Evolutionary conservation across 2,113 vertebrate species (phyloP).

Genomic region (Chlorocebus sabaeus): DNA sequence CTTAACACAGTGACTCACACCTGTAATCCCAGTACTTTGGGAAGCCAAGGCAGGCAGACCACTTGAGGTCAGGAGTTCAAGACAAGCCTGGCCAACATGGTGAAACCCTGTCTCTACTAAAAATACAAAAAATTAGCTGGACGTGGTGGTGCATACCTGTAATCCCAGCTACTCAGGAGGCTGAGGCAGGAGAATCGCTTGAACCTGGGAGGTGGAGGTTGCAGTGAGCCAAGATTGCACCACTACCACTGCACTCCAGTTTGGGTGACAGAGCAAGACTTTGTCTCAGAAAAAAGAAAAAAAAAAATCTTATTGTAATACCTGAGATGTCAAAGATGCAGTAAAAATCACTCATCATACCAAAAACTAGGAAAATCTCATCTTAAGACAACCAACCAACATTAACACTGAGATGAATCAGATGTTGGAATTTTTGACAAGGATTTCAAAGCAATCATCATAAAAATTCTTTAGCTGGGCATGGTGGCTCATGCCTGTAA

Average conservation of each 20-base stretch:
- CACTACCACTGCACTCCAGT: neutral
- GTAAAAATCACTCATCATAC: neutral
- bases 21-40: neutral
- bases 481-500: neutral
- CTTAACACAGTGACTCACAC: neutral
- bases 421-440: neutral
- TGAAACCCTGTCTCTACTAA: neutral
- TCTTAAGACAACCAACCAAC: neutral
- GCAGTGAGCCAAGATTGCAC: neutral
- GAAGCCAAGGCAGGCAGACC: neutral
- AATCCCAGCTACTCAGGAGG: neutral
- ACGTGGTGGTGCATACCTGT: neutral
- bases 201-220: neutral
- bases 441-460: neutral
- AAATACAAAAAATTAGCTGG: neutral
- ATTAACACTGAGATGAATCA: neutral
- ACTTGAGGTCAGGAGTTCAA: neutral
- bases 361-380: neutral
- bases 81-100: neutral
- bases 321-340: neutral
- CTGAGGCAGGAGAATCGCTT: neutral
- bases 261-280: neutral
- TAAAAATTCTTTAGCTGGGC: neutral
- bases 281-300: neutral
- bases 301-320: neutral